Conservation (phyloP, 2,113 vertebrate species). For the Grammomys surdaster region DNA sequence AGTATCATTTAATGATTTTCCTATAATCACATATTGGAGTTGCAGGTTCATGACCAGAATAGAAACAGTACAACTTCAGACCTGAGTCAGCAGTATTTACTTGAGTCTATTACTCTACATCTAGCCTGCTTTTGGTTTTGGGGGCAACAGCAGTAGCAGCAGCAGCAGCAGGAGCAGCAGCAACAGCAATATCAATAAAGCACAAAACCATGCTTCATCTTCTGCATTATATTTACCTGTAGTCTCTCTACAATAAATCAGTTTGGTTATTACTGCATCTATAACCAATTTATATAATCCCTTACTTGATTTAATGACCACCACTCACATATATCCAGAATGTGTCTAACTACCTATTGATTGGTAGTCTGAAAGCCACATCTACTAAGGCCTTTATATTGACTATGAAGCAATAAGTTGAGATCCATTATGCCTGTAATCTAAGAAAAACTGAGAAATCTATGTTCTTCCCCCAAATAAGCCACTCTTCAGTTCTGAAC, state of each 20-base stretch:
- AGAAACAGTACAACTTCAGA: not conserved
- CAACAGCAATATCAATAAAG: not conserved
- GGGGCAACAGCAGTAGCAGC: not conserved
- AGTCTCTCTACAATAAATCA: not conserved
- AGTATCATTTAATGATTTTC: not conserved
- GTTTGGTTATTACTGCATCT: not conserved
- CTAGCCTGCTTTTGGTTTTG: not conserved
- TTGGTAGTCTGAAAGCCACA: not conserved
- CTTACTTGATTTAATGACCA: not conserved
- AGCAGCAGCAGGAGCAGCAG: not conserved
- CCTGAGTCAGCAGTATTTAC: not conserved
- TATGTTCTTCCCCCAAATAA: not conserved
- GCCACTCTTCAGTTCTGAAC: not conserved
- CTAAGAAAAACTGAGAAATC: not conserved
- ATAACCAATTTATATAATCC: not conserved
- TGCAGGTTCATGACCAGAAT: not conserved
- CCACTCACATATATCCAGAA: fast-evolving
- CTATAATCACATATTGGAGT: not conserved
- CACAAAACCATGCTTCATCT: not conserved
- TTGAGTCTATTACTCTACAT: not conserved
- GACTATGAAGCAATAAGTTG: not conserved
- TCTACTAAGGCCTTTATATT: not conserved
- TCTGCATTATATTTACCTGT: not conserved
- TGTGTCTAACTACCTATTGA: not conserved
- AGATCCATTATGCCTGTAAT: constrained; percentile 43